phyloP scores from a whole-genome alignment of 2,888 invertebrate genomes.

The Plagodis pulveraria region DNA sequence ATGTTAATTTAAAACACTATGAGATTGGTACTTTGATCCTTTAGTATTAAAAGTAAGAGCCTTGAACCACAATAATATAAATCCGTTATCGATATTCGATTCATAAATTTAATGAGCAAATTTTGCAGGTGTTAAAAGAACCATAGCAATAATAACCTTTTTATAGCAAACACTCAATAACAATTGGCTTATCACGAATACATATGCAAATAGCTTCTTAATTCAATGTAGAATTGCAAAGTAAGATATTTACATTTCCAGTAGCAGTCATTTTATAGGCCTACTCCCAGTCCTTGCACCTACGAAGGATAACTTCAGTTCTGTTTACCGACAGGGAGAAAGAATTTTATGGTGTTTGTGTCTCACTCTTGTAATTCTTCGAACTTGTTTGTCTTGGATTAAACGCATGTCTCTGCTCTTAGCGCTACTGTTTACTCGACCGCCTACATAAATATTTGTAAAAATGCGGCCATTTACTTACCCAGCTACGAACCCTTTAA shows the following conservation, averaged over 20 bases:
- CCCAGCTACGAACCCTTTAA: constrained; percentile 74
- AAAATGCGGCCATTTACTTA: constrained; percentile 71
- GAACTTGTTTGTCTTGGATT: constrained; percentile 80
- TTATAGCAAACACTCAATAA: constrained; percentile 40
- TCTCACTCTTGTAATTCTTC: constrained; percentile 76
- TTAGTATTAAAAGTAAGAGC: too few relatives aligned
- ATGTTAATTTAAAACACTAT: too few relatives aligned
- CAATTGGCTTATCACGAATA: constrained; percentile 53
- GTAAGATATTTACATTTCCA: constrained; percentile 72
- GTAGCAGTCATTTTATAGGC: constrained; percentile 67
- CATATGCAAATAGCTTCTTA: constrained; percentile 69
- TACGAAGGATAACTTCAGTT: constrained; percentile 73
- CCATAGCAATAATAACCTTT: constrained; percentile 33
- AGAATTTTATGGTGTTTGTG: constrained; percentile 71
- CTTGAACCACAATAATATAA: too few relatives aligned
- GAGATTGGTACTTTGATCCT: too few relatives aligned
- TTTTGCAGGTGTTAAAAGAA: constrained; percentile 10
- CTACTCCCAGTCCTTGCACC: constrained; percentile 55
- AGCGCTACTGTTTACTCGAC: constrained; percentile 78
- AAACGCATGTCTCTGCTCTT: constrained; percentile 81
- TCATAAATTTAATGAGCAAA: not conserved
- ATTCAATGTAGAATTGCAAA: constrained; percentile 65
- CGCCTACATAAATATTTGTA: constrained; percentile 77
- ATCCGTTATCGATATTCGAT: not conserved
- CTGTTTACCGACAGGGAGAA: constrained; percentile 67